Conservation (phyloP, 2,113 vertebrate species). For the Phaetusa simplex region DNA sequence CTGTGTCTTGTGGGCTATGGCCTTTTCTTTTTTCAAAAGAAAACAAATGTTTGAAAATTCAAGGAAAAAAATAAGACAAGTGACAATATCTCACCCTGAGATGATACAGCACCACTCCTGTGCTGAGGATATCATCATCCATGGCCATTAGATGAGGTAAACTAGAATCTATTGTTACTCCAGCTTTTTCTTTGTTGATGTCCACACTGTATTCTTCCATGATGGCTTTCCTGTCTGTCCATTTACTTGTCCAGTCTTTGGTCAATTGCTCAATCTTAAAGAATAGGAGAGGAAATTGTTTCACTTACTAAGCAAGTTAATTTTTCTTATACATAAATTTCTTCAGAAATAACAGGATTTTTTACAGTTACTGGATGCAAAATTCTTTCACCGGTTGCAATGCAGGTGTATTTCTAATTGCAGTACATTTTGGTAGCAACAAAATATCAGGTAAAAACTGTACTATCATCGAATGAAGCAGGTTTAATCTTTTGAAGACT, state of each 20-base stretch:
- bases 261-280: slow-evolving; percentile 90
- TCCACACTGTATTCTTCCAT: slow-evolving; percentile 91
- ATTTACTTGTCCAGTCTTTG: slow-evolving; percentile 90
- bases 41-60: not conserved
- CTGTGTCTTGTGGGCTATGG: not conserved
- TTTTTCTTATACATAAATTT: not conserved
- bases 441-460: not conserved
- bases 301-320: not conserved
- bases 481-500: not conserved
- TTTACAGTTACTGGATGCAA: not conserved
- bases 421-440: not conserved
- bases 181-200: slow-evolving; percentile 86
- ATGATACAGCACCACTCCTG: slow-evolving; percentile 91
- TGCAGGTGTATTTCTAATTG: not conserved
- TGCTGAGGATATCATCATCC: slow-evolving; percentile 92
- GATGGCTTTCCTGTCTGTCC: slow-evolving; percentile 87
- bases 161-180: slow-evolving; percentile 88
- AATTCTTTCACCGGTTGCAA: not conserved
- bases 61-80: not conserved
- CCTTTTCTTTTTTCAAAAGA: not conserved
- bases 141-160: slow-evolving; percentile 90
- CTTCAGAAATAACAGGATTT: not conserved
- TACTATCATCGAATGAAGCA: not conserved
- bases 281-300: not conserved
- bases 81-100: slow-evolving; percentile 83